These are phyloP conservation scores for Chrysolina americana DNA, from an alignment of 2,888 invertebrate genomes.

Conservation along the genomic window DNA sequence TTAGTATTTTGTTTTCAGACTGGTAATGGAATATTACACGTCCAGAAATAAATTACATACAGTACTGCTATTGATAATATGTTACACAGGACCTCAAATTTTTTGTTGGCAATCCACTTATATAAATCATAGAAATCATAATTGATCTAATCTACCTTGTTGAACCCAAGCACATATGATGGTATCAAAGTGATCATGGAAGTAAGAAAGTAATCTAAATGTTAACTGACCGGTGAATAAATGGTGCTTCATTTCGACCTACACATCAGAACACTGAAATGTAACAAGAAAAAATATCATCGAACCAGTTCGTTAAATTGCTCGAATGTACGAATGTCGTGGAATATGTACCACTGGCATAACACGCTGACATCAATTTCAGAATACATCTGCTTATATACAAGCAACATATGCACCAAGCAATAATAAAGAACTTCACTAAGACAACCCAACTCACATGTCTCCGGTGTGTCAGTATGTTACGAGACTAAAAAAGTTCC, in stretches of 20 bases:
- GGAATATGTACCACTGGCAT: constrained; percentile 19
- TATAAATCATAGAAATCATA: too few relatives aligned
- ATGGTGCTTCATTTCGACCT: background rate
- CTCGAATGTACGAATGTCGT: background rate
- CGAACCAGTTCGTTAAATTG: background rate
- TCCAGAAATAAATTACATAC: too few relatives aligned
- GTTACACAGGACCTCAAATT: too few relatives aligned
- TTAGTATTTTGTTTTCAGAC: too few relatives aligned
- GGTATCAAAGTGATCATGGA: too few relatives aligned
- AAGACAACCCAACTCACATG: constrained; percentile 28
- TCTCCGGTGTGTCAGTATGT: constrained; percentile 31
- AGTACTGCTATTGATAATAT: too few relatives aligned
- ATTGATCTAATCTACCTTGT: too few relatives aligned
- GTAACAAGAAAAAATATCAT: constrained; percentile 2
- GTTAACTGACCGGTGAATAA: too few relatives aligned
- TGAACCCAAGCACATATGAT: too few relatives aligned
- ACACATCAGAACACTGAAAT: background rate
- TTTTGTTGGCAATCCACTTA: too few relatives aligned
- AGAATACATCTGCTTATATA: constrained; percentile 28
- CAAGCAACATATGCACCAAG: constrained; percentile 18
- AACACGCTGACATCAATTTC: constrained; percentile 28
- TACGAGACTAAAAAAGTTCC: constrained; percentile 27
- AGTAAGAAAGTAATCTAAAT: too few relatives aligned
- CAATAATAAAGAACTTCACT: constrained; percentile 13
- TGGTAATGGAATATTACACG: too few relatives aligned